Base-by-base conservation (phyloP, 1,140 invertebrate species). In the Eupeodes corollae region DNA sequence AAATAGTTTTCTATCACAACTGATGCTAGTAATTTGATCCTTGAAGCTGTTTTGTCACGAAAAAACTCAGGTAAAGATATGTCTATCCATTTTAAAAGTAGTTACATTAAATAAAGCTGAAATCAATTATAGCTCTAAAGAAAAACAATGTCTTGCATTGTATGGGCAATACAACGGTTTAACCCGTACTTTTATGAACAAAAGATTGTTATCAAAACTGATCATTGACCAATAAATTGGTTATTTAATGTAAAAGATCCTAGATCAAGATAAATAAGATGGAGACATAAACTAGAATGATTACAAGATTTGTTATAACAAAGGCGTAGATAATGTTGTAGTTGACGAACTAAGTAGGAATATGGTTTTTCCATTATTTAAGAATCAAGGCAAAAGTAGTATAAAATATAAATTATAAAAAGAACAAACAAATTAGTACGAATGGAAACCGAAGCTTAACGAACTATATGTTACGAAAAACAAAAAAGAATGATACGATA, bases 61-160 rank as follows among this genome's bases (percentile, higher is more conserved):
- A 42, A 38, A 3, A 3, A 10, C 5, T n/a, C 14, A 35, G 34
- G 34, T 6, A 35, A 35, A 35, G 49, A 30, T 26, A 47, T 30
- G 49, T 16, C 57, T 59, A 49, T 53, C 14, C 58, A 56, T 5
- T 73, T 70, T 55, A 68, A 63, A 9, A 70, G 69, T 50, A 43
- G 64, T 15, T n/a, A 48, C 47, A 10, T 46, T 74, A 10, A 55
- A 46, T 38, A 45, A 44, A 10, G 46, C 55, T 13, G 71, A 73
- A 58, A 52, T 30, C 40, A 61, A 64, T 21, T 74, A 68, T 35
- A 44, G 41, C 5, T 58, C 55, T 6, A 66, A 61, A 2, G 69
- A 75, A 16, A 58, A 61, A 39, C 70, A 75, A 55, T 56, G 63
- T 18, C 47, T 74, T 11, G 68, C 67, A 0, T 75, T 6, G 47